Percentiles rank a stretch among this genome's conserved stretches.
Conservation (phyloP, 2,888 invertebrate genomes). For the Lysandra bellargus region DNA sequence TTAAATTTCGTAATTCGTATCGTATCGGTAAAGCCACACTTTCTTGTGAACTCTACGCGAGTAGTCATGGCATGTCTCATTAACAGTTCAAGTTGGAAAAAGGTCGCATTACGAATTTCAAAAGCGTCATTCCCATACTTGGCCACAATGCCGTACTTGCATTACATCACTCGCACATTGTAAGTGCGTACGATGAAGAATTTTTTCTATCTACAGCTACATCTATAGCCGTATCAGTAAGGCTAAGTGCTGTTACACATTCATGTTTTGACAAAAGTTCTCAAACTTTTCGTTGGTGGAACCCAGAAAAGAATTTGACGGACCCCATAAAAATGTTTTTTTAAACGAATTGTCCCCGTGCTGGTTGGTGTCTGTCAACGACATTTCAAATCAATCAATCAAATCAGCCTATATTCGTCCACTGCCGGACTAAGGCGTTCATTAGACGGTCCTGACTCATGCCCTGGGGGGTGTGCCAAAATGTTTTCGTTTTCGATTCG, state of each 20-base stretch:
- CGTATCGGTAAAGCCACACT: background rate
- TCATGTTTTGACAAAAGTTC: background rate
- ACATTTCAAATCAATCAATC: too few relatives aligned
- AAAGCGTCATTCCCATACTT: constrained; percentile 29
- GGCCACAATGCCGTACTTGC: constrained; percentile 28
- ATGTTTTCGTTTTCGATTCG: too few relatives aligned
- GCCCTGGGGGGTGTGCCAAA: too few relatives aligned
- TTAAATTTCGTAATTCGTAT: background rate
- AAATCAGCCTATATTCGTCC: too few relatives aligned
- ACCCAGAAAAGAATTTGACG: background rate
- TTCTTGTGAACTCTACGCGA: constrained; percentile 4
- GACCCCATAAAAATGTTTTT: too few relatives aligned
- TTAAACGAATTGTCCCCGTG: too few relatives aligned
- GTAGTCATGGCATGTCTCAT: constrained; percentile 19
- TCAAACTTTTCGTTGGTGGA: background rate
- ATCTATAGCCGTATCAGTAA: background rate
- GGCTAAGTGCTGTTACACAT: background rate
- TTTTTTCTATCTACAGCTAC: background rate
- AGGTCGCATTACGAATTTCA: constrained; percentile 27
- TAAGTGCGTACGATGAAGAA: background rate
- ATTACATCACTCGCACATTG: constrained; percentile 24
- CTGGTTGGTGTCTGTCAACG: too few relatives aligned
- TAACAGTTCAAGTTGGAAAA: constrained; percentile 28
- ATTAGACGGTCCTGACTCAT: too few relatives aligned
- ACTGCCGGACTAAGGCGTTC: too few relatives aligned